Evolutionary conservation across 2,113 vertebrate genomes (phyloP), one percentile per base, ranked within the genome.

Genomic region (Nicator chloris): DNA sequence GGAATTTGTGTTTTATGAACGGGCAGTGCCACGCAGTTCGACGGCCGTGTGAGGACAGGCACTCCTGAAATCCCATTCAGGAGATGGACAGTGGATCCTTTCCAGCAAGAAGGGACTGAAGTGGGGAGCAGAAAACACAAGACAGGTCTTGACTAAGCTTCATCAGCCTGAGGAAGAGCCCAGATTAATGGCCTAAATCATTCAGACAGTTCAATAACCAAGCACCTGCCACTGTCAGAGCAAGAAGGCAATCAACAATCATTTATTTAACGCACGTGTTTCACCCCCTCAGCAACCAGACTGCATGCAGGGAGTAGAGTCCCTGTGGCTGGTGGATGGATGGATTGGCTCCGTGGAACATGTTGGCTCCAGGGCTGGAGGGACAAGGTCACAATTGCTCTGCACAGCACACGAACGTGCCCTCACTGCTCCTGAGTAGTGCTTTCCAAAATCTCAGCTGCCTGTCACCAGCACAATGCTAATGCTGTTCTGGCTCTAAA

Each of bases 401-500:
- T 31, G 39, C n/a, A 20, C 0, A 64, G 65, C 60, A 15, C 21
- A 44, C 0, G 0, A 37, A 37, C 1, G 0, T 6, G 54, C 30
- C 91, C 81, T 75, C 44, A 2, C 20, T 87, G 57, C 53, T 71
- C 87, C 76, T 61, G n/a, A 73, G 73, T 82, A 13, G 59, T 27
- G 64, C 49, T 82, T n/a, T n/a, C 9, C 51, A 83, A 69, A 35
- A 77, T 8, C 23, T 69, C 76, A 71, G 64, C 83, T 94, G 73
- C 85, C 77, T 95, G 86, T 72, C 83, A 84, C 19, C 63, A 81
- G 70, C 92, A 91, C 81, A 95, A 56, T 65, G 77, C 71, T 89
- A 78, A 70, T 56, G 54, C 57, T 93, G 57, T 63, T 69, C 80
- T 91, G 72, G 54, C 81, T 95, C 56, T 35, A 64, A 89, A 93